Conservation (phyloP, 2,113 vertebrate genomes). For the Rostratula benghalensis region DNA sequence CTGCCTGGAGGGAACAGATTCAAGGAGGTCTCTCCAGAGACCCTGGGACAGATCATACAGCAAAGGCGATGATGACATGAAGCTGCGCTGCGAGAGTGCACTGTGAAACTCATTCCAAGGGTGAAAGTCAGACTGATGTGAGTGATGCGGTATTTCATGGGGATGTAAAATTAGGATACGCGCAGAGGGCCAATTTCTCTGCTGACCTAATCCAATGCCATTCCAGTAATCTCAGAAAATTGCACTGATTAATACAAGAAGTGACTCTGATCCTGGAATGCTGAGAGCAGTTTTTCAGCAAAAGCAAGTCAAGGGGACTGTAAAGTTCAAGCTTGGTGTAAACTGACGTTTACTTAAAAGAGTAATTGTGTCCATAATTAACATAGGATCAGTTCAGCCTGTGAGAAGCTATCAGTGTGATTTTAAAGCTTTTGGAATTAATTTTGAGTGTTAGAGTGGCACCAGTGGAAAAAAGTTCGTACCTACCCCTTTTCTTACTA, state of each 20-base stretch:
- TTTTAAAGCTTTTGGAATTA: background rate
- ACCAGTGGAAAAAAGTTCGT: background rate
- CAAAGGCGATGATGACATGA: background rate
- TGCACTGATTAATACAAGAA: constrained; percentile 12
- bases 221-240: constrained; percentile 47
- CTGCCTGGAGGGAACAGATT: background rate
- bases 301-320: background rate
- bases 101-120: constrained; percentile 1
- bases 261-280: background rate
- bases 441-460: background rate
- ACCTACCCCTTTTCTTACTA: background rate
- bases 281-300: background rate
- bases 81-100: accelerated
- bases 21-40: background rate
- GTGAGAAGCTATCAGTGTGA: background rate
- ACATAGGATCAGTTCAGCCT: background rate
- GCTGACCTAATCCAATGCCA: constrained; percentile 26
- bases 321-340: background rate
- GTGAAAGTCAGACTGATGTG: constrained; percentile 32
- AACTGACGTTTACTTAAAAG: background rate
- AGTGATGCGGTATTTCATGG: constrained; percentile 49
- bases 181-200: background rate
- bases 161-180: constrained; percentile 31
- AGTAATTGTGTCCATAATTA: background rate
- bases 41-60: background rate